phyloP scores from a whole-genome alignment of 2,888 invertebrate genomes.

The Diogma glabrata region DNA sequence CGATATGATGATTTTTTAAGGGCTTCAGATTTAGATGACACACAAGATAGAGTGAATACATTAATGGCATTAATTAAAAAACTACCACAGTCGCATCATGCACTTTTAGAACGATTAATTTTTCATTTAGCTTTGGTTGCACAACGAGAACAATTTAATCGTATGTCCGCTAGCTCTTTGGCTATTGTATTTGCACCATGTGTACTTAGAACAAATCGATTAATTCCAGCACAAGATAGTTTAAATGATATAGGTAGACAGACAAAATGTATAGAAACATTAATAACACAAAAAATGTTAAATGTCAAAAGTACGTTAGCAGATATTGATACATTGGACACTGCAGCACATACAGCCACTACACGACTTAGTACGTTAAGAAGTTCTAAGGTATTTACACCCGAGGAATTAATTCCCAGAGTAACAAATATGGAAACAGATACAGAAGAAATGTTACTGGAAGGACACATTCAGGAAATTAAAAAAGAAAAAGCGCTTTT shows the following conservation, averaged over 20 bases:
- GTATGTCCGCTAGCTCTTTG: constrained; percentile 83
- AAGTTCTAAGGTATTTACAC: constrained; percentile 57
- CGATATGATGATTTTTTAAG: constrained; percentile 90
- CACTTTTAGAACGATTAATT: constrained; percentile 81
- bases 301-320: constrained; percentile 76
- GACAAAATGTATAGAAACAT: constrained; percentile 81
- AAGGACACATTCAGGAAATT: constrained; percentile 69
- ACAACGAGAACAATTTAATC: constrained; percentile 71
- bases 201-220: constrained; percentile 75
- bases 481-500: constrained; percentile 71
- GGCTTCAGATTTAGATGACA: constrained; percentile 73
- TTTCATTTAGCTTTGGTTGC: constrained; percentile 88
- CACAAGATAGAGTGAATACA: constrained; percentile 69
- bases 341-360: constrained; percentile 74
- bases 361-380: constrained; percentile 66
- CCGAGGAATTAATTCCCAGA: constrained; percentile 26
- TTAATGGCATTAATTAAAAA: constrained; percentile 79
- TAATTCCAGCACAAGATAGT: constrained; percentile 83
- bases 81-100: constrained; percentile 78
- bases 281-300: constrained; percentile 73
- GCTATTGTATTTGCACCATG: constrained; percentile 94
- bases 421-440: constrained; percentile 38
- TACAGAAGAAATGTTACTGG: constrained; percentile 62
- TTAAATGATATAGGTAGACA: constrained; percentile 81
- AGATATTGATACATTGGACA: constrained; percentile 83